Conservation (phyloP, 2,888 invertebrate genomes). For the Coelogynopora nodosa region DNA sequence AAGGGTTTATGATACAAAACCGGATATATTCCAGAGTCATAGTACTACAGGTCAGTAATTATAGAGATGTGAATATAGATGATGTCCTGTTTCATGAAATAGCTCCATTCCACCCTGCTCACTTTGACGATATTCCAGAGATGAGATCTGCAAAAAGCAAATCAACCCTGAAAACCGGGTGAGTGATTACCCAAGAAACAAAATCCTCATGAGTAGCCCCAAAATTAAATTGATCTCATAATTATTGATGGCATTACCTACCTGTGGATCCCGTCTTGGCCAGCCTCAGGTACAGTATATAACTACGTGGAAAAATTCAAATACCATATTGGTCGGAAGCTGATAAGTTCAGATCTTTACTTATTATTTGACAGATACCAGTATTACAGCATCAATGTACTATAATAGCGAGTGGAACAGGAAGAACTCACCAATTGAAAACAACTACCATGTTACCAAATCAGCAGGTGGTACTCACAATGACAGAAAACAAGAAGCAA, state of each 20-base stretch:
- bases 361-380: too few species aligned
- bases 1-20: conserved; percentile 40
- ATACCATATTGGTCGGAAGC: background rate
- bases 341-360: too few species aligned
- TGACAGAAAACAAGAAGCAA: conserved; percentile 47
- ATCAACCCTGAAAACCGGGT: conserved; percentile 45
- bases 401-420: too few species aligned
- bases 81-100: conserved; percentile 46
- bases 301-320: too few species aligned
- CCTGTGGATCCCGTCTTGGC: too few species aligned
- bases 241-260: too few species aligned
- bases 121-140: conserved; percentile 46
- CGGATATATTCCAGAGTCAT: conserved; percentile 45
- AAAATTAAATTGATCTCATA: too few species aligned
- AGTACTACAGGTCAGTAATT: conserved; percentile 36
- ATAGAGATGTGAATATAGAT: conserved; percentile 35
- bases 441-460: too few species aligned
- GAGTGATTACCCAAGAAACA: background rate
- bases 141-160: conserved; percentile 47
- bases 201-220: background rate
- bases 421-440: too few species aligned
- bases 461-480: too few species aligned
- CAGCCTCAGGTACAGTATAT: too few species aligned
- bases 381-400: too few species aligned
- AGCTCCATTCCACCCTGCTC: conserved; percentile 46